Evolutionary conservation across 2,797 vertebrate species (phyloP), one percentile per base, ranked within the genome.

Genomic region (Oryzias sinensis): DNA sequence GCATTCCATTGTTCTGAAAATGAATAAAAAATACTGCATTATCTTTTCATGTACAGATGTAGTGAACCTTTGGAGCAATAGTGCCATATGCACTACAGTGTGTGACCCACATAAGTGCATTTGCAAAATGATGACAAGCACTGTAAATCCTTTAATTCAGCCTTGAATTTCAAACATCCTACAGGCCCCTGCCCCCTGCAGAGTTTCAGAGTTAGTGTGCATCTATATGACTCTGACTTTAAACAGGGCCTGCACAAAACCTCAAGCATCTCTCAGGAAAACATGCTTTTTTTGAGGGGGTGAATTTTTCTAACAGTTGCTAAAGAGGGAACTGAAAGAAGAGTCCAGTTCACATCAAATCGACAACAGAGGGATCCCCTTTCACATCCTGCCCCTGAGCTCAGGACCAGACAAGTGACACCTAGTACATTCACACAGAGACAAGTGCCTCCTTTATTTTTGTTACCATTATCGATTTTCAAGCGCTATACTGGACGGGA

Each of bases 261-360:
- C 29, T 2, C 29, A 33, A 33, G 33, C 0, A 33, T 11, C 1
- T 3, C 33, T 3, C 33, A 11, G 33, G 27, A 27, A 27, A 22
- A 22, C 20, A 7, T 27, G 27, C 6, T 27, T 11, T 33, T 33
- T 33, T n/a, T 27, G 2, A 57, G 16, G 5, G 43, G 66, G 49
- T 62, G 62, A 27, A 4, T 27, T 4, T 16, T 27, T 16, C 15
- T 15, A 27, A 3, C 5, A 63, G 60, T 80, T 62, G 68, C 77
- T 72, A 11, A 61, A 78, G 71, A 79, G 69, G 33, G 33, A 13
- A 33, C 72, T 84, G 80, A 85, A 83, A 57, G 22, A 46, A 49
- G 49, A 63, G 59, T 58, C 37, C n/a, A 49, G 5, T 46, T 65
- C 56, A 45, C 37, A 24, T 50, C 18, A 37, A 64, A 72, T 80